Base-by-base conservation (phyloP, 2,113 vertebrate species). In the Coreoperca whiteheadi region DNA sequence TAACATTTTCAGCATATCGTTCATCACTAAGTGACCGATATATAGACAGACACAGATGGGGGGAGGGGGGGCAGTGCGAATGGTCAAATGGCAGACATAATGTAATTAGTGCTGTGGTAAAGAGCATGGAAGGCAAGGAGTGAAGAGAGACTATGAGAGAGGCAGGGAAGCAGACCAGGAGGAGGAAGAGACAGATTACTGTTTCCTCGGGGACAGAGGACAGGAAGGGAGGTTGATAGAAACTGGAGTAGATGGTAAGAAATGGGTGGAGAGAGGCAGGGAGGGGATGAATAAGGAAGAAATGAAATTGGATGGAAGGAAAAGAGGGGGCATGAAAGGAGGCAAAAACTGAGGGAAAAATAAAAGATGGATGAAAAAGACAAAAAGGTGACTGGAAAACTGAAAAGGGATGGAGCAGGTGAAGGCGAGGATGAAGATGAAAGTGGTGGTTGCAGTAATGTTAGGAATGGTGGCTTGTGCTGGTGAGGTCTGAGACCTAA, bases 141-240 rank as follows among this genome's bases (percentile, higher is more conserved):
- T 39, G 57, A 73, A 30, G 67, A 75, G 46, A 63, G 30, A 78
- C 43, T 43, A 20, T 23, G 73, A 74, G 43, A 53, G 77, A 77
- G 37, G 70, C 39, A 87, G 74, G 72, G 61, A 74, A 54, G 51
- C 54, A 78, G 81, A 72, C 60, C 2, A n/a, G 51, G 39, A 84
- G 46, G 77, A 81, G 86, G 76, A 85, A 87, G 81, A 84, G 64
- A 79, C 67, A 76, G 82, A 89, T 88, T 81, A 85, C 32, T 1
- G 59, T 69, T 65, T 90, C 89, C 88, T 87, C 68, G 20, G 87
- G 88, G 88, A 89, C 77, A 56, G 87, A 81, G 51, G 86, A 87
- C 83, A 76, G 71, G 81, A 91, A 88, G 77, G 82, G 83, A 87
- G 89, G 63, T 54, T 37, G 72, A 79, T 15, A 76, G 86, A 88